These are phyloP conservation scores for Zeugodacus cucurbitae DNA, from an alignment of 1,140 invertebrate genomes.

Conservation along the genomic window DNA sequence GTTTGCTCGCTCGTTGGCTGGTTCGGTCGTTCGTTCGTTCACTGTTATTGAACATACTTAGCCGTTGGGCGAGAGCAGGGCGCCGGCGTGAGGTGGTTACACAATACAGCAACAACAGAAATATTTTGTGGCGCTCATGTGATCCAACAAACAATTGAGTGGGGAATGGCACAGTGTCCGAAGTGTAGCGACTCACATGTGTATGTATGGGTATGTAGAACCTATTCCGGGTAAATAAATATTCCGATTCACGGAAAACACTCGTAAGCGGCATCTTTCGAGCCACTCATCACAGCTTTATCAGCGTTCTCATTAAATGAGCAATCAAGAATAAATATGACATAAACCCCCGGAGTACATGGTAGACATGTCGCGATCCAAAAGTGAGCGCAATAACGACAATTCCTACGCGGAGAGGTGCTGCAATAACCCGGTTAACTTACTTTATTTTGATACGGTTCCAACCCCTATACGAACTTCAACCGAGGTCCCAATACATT, in stretches of 20 bases:
- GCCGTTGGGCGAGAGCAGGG: background rate
- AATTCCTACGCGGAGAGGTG: too few species aligned
- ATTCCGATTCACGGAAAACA: background rate
- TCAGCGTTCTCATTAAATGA: background rate
- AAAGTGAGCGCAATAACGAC: too few species aligned
- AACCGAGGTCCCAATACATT: too few species aligned
- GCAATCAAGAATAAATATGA: background rate
- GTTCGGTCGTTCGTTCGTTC: background rate
- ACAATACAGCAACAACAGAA: background rate
- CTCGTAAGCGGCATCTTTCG: background rate
- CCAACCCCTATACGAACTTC: too few species aligned
- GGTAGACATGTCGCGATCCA: too few species aligned
- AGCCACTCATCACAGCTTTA: background rate
- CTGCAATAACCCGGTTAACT: too few species aligned
- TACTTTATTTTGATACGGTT: too few species aligned
- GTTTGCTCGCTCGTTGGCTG: background rate
- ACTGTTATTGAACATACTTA: constrained; percentile 20
- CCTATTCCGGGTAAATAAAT: background rate
- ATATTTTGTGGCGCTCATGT: constrained; percentile 20
- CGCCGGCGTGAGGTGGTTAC: background rate
- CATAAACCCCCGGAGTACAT: background rate
- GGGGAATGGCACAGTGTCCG: background rate
- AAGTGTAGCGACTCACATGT: background rate
- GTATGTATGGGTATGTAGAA: background rate
- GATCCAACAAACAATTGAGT: background rate